phyloP scores from a whole-genome alignment of 2,888 invertebrate genomes.

The Chironomus tentans region DNA sequence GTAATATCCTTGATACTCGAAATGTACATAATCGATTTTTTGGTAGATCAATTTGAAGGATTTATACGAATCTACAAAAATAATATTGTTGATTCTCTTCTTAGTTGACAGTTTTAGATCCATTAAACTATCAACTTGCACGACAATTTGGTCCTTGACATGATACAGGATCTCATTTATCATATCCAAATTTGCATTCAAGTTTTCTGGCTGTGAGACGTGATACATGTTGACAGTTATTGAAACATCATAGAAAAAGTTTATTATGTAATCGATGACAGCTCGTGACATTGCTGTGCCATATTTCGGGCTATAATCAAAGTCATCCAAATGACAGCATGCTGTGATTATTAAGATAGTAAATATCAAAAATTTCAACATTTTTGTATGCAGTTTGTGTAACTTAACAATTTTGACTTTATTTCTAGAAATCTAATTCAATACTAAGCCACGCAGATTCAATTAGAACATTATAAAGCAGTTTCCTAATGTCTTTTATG shows the following conservation, averaged over 20 bases:
- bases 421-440: too few species aligned
- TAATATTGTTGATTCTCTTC: not conserved
- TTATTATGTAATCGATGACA: not conserved
- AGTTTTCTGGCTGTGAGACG: not conserved
- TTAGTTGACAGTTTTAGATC: not conserved
- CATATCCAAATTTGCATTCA: not conserved
- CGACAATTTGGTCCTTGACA: not conserved
- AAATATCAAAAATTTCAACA: not conserved
- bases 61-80: not conserved
- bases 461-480: too few species aligned
- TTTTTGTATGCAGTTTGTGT: not conserved
- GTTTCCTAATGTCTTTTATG: too few species aligned
- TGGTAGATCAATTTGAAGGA: not conserved
- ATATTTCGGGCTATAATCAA: not conserved
- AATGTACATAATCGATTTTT: not conserved
- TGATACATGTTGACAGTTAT: not conserved
- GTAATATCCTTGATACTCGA: constrained; percentile 9
- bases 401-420: too few species aligned
- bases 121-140: not conserved
- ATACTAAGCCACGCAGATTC: too few species aligned
- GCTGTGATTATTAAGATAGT: not conserved
- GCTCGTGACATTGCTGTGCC: not conserved
- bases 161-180: constrained; percentile 11
- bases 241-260: not conserved
- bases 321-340: not conserved